phyloP scores from a whole-genome alignment of 1,140 invertebrate species.

The Ips typographus region DNA sequence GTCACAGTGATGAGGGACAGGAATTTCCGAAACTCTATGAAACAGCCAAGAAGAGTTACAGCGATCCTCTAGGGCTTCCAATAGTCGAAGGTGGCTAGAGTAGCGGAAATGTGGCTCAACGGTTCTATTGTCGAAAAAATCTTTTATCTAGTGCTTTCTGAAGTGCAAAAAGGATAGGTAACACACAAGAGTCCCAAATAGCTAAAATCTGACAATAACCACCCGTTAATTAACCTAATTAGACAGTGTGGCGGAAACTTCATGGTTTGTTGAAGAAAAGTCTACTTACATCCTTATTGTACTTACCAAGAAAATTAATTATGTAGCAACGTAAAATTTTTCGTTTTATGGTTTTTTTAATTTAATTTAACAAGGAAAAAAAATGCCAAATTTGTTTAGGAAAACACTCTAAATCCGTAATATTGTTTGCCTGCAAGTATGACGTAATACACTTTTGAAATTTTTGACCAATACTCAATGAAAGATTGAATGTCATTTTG shows the following conservation, averaged over 20 bases:
- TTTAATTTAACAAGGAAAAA: no score
- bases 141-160: slow-evolving; percentile 3
- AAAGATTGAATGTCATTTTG: no score
- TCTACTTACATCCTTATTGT: neutral
- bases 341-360: neutral
- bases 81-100: neutral
- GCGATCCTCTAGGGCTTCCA: neutral
- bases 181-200: neutral
- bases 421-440: no score
- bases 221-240: neutral
- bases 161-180: slow-evolving; percentile 3
- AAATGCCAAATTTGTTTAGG: no score
- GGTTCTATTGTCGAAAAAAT: slow-evolving; percentile 1
- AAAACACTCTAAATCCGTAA: no score
- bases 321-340: neutral
- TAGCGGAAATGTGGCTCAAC: slow-evolving; percentile 9
- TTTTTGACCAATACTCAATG: no score
- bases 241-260: neutral
- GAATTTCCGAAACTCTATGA: neutral
- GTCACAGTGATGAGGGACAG: neutral
- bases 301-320: slow-evolving; percentile 1
- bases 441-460: no score
- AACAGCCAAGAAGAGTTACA: neutral
- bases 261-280: neutral
- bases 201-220: neutral